Percentiles rank a stretch among this genome's conserved stretches.
These are phyloP conservation scores for Drosophila punjabiensis DNA, from an alignment of 1,140 invertebrate species.

Conservation along the genomic window DNA sequence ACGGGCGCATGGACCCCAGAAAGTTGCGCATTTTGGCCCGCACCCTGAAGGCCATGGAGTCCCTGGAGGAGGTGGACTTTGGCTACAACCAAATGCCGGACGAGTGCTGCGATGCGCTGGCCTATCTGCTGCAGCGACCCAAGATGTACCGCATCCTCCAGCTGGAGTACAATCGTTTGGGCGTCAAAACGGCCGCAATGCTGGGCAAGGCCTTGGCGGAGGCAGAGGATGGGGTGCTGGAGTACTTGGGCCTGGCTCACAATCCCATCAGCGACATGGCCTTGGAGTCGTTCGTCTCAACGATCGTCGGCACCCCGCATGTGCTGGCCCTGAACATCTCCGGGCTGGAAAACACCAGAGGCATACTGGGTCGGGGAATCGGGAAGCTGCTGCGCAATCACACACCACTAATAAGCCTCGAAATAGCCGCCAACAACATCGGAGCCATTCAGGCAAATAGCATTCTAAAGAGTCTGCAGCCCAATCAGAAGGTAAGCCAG, in stretches of 20 bases:
- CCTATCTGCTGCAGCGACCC: constrained; percentile 26
- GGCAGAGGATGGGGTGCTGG: constrained; percentile 6
- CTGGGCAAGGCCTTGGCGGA: constrained; percentile 12
- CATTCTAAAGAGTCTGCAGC: constrained; percentile 37
- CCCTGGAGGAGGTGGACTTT: constrained; percentile 57
- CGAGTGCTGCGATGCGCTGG: constrained; percentile 43
- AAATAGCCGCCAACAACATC: constrained; percentile 54
- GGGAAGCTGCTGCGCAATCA: constrained; percentile 42
- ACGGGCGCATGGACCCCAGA: constrained; percentile 31
- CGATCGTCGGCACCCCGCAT: constrained; percentile 31
- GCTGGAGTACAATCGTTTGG: constrained; percentile 56
- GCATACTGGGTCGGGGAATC: constrained; percentile 5
- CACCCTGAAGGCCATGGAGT: constrained; percentile 18
- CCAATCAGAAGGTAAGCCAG: constrained; percentile 20
- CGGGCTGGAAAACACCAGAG: constrained; percentile 3
- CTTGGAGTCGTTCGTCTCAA: constrained; percentile 19
- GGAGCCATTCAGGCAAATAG: neutral
- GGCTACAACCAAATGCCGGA: constrained; percentile 54
- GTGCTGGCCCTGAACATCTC: constrained; percentile 42
- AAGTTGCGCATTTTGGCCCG: constrained; percentile 49
- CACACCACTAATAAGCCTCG: constrained; percentile 28
- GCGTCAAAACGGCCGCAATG: constrained; percentile 6
- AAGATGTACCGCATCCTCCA: constrained; percentile 37
- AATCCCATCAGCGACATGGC: constrained; percentile 42
- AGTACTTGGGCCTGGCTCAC: constrained; percentile 61